These are phyloP conservation scores for Acrobasis repandana DNA, from an alignment of 2,888 invertebrate species.

Conservation along the genomic window DNA sequence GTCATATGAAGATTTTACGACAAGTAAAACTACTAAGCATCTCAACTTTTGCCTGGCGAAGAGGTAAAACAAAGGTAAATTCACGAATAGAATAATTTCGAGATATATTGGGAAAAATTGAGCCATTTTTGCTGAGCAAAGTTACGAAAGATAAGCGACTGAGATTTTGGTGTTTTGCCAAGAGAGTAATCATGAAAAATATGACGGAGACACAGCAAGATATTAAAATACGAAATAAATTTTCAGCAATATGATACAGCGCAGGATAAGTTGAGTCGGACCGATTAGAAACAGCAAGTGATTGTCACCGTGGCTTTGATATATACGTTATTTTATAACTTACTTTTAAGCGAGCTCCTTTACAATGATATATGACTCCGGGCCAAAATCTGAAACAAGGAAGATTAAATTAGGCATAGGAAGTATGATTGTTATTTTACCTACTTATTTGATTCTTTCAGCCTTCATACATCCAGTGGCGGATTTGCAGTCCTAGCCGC, in stretches of 20 bases:
- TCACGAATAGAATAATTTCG: slow-evolving; percentile 32
- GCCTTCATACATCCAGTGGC: no score
- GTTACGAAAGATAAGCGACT: slow-evolving; percentile 71
- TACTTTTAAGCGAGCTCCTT: slow-evolving; percentile 71
- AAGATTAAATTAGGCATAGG: slow-evolving; percentile 26
- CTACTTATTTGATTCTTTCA: no score
- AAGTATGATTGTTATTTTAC: no score
- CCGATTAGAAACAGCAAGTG: slow-evolving; percentile 33
- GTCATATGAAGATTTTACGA: neutral
- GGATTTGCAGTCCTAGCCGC: no score
- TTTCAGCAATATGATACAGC: slow-evolving; percentile 49
- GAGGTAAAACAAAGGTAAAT: slow-evolving; percentile 26
- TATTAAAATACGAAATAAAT: slow-evolving; percentile 70
- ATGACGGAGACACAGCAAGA: slow-evolving; percentile 64
- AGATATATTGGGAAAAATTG: slow-evolving; percentile 46
- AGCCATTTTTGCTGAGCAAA: slow-evolving; percentile 56
- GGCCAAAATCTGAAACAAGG: slow-evolving; percentile 72
- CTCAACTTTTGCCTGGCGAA: neutral
- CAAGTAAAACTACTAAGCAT: slow-evolving; percentile 10
- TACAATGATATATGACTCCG: slow-evolving; percentile 78
- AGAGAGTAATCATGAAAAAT: slow-evolving; percentile 75
- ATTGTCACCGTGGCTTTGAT: slow-evolving; percentile 38
- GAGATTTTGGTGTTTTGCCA: slow-evolving; percentile 74
- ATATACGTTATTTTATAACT: slow-evolving; percentile 40
- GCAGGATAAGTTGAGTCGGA: slow-evolving; percentile 34